Evolutionary conservation across 2,888 invertebrate genomes (phyloP).

Genomic region (Rhagonycha fulva): DNA sequence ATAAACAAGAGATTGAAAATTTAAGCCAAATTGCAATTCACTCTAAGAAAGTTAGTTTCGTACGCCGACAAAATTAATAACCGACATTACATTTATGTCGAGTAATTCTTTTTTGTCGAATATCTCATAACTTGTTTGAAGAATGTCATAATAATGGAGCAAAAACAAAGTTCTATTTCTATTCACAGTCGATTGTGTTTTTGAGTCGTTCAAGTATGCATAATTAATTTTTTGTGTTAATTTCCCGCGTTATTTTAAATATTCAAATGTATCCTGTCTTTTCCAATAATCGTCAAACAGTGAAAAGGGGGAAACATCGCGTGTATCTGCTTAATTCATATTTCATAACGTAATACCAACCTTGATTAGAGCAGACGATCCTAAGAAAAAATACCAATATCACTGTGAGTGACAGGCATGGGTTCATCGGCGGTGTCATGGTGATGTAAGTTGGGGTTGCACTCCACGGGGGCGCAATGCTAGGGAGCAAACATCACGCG

Average conservation of each 20-base stretch:
- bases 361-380: constrained; percentile 44
- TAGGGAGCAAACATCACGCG: constrained; percentile 40
- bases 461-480: constrained; percentile 39
- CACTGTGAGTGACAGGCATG: constrained; percentile 43
- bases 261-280: background rate
- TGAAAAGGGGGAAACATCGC: constrained; percentile 1
- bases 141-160: constrained; percentile 18
- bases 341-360: constrained; percentile 42
- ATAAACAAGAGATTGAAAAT: background rate
- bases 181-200: constrained; percentile 7
- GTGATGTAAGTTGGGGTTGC: constrained; percentile 39
- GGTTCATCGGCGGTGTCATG: constrained; percentile 42
- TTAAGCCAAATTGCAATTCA: background rate
- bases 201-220: background rate
- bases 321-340: constrained; percentile 32
- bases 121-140: constrained; percentile 15
- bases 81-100: constrained; percentile 42
- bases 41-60: background rate
- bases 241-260: constrained; percentile 13
- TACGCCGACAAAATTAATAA: constrained; percentile 41
- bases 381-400: constrained; percentile 46
- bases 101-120: constrained; percentile 29
- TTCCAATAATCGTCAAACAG: background rate
- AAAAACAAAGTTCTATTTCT: constrained; percentile 21
- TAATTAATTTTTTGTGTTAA: background rate